Conservation (phyloP, 2,888 invertebrate genomes). For the Cephalotes varians region DNA sequence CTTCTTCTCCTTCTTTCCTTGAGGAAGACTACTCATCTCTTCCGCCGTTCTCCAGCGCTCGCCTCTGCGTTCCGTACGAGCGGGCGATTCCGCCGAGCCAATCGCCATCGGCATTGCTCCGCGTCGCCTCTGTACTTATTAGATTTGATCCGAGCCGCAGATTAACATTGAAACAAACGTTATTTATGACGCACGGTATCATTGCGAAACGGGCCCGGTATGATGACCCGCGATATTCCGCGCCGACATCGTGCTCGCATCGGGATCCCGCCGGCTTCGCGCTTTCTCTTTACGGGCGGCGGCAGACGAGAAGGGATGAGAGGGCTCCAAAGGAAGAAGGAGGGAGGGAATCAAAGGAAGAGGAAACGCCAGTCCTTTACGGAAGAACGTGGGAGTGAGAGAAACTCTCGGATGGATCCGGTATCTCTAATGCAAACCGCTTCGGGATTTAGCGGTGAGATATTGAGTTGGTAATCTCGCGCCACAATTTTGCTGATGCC, state of each 20-base stretch:
- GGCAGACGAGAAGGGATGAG: slow-evolving; percentile 27
- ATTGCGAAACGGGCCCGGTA: slow-evolving; percentile 76
- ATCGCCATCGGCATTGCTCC: slow-evolving; percentile 72
- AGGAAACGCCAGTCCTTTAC: slow-evolving; percentile 24
- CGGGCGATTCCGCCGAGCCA: slow-evolving; percentile 36
- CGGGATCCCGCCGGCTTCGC: slow-evolving; percentile 21
- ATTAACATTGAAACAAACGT: slow-evolving; percentile 85
- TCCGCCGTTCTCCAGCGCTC: slow-evolving; percentile 35
- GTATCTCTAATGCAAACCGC: neutral
- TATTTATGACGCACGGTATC: slow-evolving; percentile 84
- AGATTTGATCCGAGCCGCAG: slow-evolving; percentile 83
- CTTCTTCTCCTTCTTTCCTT: slow-evolving; percentile 4
- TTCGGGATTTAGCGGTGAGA: neutral
- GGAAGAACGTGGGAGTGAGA: slow-evolving; percentile 45
- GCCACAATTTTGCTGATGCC: neutral
- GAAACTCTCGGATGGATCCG: slow-evolving; percentile 6
- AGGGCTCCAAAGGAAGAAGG: neutral
- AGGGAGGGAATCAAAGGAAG: slow-evolving; percentile 6
- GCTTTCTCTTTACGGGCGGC: slow-evolving; percentile 35
- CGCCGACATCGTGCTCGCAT: slow-evolving; percentile 48
- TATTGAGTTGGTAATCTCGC: neutral
- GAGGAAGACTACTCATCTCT: slow-evolving; percentile 21
- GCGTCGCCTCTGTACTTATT: slow-evolving; percentile 82
- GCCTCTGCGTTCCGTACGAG: slow-evolving; percentile 30
- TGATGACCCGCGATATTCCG: slow-evolving; percentile 82